Base-by-base conservation (phyloP, 2,797 vertebrate genomes). In the Lagothrix lagotricha region DNA sequence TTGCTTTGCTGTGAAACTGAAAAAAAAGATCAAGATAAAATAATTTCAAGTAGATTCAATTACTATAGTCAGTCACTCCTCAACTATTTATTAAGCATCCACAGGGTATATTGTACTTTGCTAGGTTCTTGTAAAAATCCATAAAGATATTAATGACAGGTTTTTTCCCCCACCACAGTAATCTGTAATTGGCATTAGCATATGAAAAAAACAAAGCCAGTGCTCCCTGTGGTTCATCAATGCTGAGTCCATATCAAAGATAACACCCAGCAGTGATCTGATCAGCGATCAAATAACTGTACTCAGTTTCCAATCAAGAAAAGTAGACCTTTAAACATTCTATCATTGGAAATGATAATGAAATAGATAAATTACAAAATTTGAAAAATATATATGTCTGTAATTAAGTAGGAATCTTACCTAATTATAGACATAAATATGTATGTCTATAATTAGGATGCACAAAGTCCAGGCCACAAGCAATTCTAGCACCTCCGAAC, bases 21-120 rank as follows among this genome's bases (percentile, higher is more conserved):
- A 96, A 70, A 79, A 92, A 93, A 93, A 97, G 93, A 91, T 86
- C 70, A 81, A 96, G 96, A 96, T 97, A 95, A 95, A 94, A 85
- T 93, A 93, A 93, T 93, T 96, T 84, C 97, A 97, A 94, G 52
- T 91, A 89, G 75, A 90, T 93, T 67, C 75, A 91, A 88, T 98
- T 92, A 89, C 48, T 84, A 3, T 77, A 92, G 24, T 92, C 93
- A 90, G 72, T 94, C 88, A 98, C 75, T 90, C 41, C 58, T 85
- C 80, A 96, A 64, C 70, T 80, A 96, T 96, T 91, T 96, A 96
- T 91, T 96, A 94, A 97, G 90, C 61, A 95, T 50, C 90, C 90
- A 97, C 64, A 90, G 50, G 50, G 88, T 89, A 8, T 50, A 91
- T n/a, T 48, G 54, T 22, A 77, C 17, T 93, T 97, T 76, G 85